Percentiles rank a stretch among this genome's conserved stretches.
phyloP scores from a whole-genome alignment of 2,888 invertebrate species.

The Keiferia lycopersicella region DNA sequence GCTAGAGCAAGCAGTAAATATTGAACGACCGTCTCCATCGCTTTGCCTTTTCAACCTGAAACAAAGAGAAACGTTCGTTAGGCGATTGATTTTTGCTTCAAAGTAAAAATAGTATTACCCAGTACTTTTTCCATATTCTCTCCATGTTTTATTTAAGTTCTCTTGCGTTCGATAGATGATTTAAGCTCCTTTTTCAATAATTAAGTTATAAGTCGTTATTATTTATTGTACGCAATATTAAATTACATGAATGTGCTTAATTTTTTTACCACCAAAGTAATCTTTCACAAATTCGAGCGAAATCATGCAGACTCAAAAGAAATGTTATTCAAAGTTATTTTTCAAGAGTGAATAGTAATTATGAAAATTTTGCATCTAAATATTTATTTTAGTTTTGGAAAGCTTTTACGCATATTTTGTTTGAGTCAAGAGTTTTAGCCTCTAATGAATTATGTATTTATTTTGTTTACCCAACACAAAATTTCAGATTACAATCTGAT shows the following conservation, averaged over 20 bases:
- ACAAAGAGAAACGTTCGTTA: slow-evolving; percentile 50
- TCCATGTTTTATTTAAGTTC: too few relatives aligned
- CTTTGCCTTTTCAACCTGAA: slow-evolving; percentile 61
- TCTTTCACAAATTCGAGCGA: too few relatives aligned
- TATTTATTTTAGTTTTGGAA: background rate
- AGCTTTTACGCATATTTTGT: background rate
- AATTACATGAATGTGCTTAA: too few relatives aligned
- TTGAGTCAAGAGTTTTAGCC: background rate
- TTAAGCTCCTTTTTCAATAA: too few relatives aligned
- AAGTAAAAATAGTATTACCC: slow-evolving; percentile 10
- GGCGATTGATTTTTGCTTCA: slow-evolving; percentile 30
- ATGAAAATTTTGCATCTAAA: background rate
- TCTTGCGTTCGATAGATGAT: too few relatives aligned
- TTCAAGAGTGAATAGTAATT: background rate
- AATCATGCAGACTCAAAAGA: too few relatives aligned
- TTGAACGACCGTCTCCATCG: slow-evolving; percentile 73
- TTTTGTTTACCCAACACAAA: background rate
- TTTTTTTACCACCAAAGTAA: too few relatives aligned
- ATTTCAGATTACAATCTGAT: slow-evolving; percentile 3
- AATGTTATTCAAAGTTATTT: too few relatives aligned
- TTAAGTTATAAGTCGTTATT: too few relatives aligned
- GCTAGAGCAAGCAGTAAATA: slow-evolving; percentile 77
- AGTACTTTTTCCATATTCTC: too few relatives aligned
- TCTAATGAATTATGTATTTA: background rate
- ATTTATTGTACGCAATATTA: too few relatives aligned